Base-by-base conservation (phyloP, 2,113 vertebrate species). In the Tupaia chinensis region DNA sequence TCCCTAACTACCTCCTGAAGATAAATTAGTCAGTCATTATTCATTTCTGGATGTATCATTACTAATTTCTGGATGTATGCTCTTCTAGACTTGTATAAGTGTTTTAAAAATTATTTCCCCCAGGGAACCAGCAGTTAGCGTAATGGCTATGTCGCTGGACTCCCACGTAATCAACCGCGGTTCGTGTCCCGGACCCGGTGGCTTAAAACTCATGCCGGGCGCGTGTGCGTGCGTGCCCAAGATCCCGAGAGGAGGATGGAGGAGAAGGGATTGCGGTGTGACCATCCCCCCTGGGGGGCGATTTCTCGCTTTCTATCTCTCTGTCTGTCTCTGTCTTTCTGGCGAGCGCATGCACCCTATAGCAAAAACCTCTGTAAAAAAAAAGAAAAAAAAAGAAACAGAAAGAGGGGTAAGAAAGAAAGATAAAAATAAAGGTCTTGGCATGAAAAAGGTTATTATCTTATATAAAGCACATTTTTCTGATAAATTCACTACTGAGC, bases 71-170 rank as follows among this genome's bases (percentile, higher is more conserved):
- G 25, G 27, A 78, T 61, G 60, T 58, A 79, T 32, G 70, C 22
- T 1, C 12, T 93, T 89, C 19, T 0, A 65, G 32, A 34, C 17
- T 44, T 82, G 87, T 58, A 91, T 34, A 80, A 32, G 65, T 54
- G 74, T 61, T 91, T 87, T 70, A 96, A 88, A 73, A 77, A 83
- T 74, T 82, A 32, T 79, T n/a, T 22, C 9, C n/a, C 12, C 23
- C 1, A 5, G 61, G 88, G 93, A 93, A 44, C 44, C 44, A 44
- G 5, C 44, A 44, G 44, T 44, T 44, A 44, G 44, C 44, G 44
- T 44, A 44, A 44, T 44, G 44, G 44, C 44, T 44, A 44, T 44
- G 44, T 44, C 44, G 5, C 44, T 44, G 44, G 44, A 44, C 44
- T 44, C 44, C 44, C 44, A 44, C 5, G 44, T 44, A 44, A 5